Base-by-base conservation (phyloP, 2,888 invertebrate species). In the Onthophagus sagittarius region DNA sequence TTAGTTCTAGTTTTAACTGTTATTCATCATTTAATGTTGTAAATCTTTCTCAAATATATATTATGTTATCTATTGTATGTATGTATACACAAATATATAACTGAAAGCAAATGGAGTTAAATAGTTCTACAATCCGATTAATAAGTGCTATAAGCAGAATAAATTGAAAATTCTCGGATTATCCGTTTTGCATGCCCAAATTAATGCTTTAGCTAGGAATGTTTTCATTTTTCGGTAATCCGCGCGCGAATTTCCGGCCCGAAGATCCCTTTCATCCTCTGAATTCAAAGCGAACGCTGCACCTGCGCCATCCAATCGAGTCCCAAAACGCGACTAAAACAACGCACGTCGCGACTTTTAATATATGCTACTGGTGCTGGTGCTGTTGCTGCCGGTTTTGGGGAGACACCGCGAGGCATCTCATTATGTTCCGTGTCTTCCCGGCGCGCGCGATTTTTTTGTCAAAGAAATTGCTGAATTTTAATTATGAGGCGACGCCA, bases 401-500 rank as follows among this genome's bases (percentile, higher is more conserved):
- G 15, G 64, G 13, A 7, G 5, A 6, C n/a, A 15, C 64, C 23
- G 15, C 67, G 31, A 6, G 23, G 39, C 39, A 53, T n/a, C 67
- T 67, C 31, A 67, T 67, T 67, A 67, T 67, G 67, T 67, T 1
- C n/a, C 9, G 15, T 23, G 23, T n/a, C 67, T 23, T 23, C 3
- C 23, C 3, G 23, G 15, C 67, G 64, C 67, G 15, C 11, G 39
- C 39, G 39, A 53, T 53, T 67, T 67, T 63, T 67, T 67, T 67
- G 67, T 67, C 67, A 67, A 67, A 67, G 67, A 67, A 67, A 67
- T 67, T 67, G 67, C 67, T 67, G 67, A 67, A 67, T 67, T 67
- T 67, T 67, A 67, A 67, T 67, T 67, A 31, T 32, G 67, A 32
- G 31, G 67, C 32, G 67, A 23, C 32, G 23, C 31, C 64, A 11